phyloP scores from a whole-genome alignment of 2,113 vertebrate genomes.

The Podarcis cretensis region DNA sequence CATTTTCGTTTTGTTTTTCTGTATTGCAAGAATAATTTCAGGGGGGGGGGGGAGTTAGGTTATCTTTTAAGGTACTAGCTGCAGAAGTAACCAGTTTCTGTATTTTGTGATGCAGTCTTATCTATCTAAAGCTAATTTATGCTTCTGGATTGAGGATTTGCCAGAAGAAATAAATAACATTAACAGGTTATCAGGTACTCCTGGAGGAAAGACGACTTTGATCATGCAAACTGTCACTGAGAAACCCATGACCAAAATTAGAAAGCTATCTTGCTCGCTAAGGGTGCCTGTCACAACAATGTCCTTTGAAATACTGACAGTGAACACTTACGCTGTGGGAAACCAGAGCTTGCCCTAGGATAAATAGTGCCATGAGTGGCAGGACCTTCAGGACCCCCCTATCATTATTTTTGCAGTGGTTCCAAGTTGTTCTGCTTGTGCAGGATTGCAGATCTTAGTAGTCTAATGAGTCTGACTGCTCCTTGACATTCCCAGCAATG shows the following conservation, averaged over 20 bases:
- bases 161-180: background rate
- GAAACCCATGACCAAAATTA: background rate
- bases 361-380: too few species aligned
- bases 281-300: background rate
- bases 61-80: background rate
- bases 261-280: background rate
- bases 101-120: slow-evolving; percentile 1
- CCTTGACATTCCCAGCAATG: too few species aligned
- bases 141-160: background rate
- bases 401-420: too few species aligned
- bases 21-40: background rate
- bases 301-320: background rate
- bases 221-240: background rate
- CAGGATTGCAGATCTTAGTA: too few species aligned
- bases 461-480: too few species aligned
- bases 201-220: background rate
- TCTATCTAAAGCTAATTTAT: background rate
- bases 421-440: too few species aligned
- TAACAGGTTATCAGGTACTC: background rate
- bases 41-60: background rate
- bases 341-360: background rate
- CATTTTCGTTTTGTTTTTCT: background rate
- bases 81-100: background rate
- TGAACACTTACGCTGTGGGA: background rate
- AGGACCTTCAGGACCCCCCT: too few species aligned